phyloP scores from a whole-genome alignment of 2,797 vertebrate genomes.

The Gymnodraco acuticeps region DNA sequence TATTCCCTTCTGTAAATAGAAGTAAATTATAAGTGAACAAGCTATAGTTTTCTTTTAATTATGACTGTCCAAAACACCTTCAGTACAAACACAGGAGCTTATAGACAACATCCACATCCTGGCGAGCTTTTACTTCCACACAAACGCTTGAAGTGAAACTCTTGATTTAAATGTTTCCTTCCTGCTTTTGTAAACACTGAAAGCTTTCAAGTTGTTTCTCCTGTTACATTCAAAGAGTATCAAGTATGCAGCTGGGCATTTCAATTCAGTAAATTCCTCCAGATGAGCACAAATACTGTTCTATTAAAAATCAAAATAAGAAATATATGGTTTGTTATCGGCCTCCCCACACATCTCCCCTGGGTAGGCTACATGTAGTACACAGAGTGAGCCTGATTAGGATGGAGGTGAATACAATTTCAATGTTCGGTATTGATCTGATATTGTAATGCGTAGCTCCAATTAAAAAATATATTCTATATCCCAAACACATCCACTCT shows the following conservation, averaged over 20 bases:
- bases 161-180: slow-evolving; percentile 8
- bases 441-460: slow-evolving; percentile 39
- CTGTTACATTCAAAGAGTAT: slow-evolving; percentile 37
- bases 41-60: not conserved
- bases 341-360: slow-evolving; percentile 16
- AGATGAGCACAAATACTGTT: slow-evolving; percentile 41
- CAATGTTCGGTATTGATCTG: slow-evolving; percentile 66
- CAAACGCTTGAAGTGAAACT: not conserved
- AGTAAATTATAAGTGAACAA: not conserved
- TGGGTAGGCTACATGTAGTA: slow-evolving; percentile 34
- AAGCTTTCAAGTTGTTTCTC: slow-evolving; percentile 39
- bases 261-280: slow-evolving; percentile 38
- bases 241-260: slow-evolving; percentile 30
- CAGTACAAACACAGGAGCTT: not conserved
- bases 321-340: slow-evolving; percentile 43
- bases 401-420: slow-evolving; percentile 63
- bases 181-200: slow-evolving; percentile 25
- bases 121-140: not conserved
- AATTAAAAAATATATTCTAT: slow-evolving; percentile 38
- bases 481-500: slow-evolving; percentile 15
- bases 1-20: not conserved
- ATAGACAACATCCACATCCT: not conserved
- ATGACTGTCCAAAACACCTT: not conserved
- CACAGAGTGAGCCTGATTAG: slow-evolving; percentile 44
- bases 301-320: slow-evolving; percentile 49